These are phyloP conservation scores for Spilosoma lubricipeda DNA, from an alignment of 2,888 invertebrate species.

Conservation along the genomic window DNA sequence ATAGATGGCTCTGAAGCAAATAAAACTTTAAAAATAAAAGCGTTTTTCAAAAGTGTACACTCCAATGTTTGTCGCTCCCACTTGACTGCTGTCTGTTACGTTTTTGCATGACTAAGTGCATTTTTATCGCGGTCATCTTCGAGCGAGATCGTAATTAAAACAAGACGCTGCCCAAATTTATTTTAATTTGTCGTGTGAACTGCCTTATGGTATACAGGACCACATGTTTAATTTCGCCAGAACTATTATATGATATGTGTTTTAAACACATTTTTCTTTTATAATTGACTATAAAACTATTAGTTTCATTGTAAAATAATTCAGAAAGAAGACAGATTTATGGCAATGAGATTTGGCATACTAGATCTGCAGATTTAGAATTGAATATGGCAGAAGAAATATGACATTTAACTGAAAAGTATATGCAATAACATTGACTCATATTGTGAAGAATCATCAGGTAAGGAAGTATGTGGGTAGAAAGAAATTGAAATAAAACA, in stretches of 20 bases:
- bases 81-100: slow-evolving; percentile 20
- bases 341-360: not conserved
- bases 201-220: not conserved
- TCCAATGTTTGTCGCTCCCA: slow-evolving; percentile 16
- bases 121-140: slow-evolving; percentile 38
- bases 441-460: not conserved
- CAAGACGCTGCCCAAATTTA: slow-evolving; percentile 23
- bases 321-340: not conserved
- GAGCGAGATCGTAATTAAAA: slow-evolving; percentile 36
- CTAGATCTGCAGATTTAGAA: too few relatives aligned
- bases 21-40: not conserved
- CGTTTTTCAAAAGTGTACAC: not conserved
- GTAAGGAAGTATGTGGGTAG: not conserved
- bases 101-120: slow-evolving; percentile 43
- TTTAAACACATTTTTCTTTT: not conserved
- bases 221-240: not conserved
- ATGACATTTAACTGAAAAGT: not conserved
- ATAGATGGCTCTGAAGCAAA: not conserved
- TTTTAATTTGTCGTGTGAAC: slow-evolving; percentile 35
- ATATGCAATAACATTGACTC: not conserved
- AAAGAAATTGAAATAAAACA: not conserved
- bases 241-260: not conserved
- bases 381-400: not conserved
- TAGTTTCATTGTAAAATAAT: not conserved
- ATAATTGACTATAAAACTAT: not conserved